These are phyloP conservation scores for Rhyacophila evoluta DNA, from an alignment of 2,888 invertebrate species.

Conservation along the genomic window DNA sequence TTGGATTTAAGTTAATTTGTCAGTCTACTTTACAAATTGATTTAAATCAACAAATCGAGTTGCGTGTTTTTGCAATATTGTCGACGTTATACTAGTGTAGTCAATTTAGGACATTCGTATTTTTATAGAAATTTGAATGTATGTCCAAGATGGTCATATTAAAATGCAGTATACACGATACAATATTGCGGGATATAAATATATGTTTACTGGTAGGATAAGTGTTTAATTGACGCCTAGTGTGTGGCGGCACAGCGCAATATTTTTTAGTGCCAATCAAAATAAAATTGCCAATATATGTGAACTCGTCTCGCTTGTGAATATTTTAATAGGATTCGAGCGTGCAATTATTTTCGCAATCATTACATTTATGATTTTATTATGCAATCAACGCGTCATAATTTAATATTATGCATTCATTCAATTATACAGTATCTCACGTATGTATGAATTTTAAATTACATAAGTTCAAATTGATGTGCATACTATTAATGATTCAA, in stretches of 20 bases:
- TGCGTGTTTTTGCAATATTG: no score
- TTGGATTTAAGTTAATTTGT: no score
- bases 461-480: no score
- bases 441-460: no score
- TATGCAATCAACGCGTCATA: neutral
- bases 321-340: neutral
- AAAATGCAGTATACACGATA: constrained; percentile 33
- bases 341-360: constrained; percentile 10
- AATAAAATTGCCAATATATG: constrained; percentile 15
- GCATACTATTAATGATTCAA: no score
- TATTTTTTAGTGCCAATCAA: constrained; percentile 16
- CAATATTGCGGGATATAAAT: constrained; percentile 34
- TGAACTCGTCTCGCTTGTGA: neutral
- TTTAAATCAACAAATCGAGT: no score
- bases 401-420: neutral
- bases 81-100: no score
- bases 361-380: neutral
- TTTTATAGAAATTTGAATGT: neutral
- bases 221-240: constrained; percentile 36
- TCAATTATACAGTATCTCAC: no score
- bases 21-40: no score
- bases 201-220: constrained; percentile 37
- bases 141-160: constrained; percentile 8
- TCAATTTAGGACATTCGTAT: no score
- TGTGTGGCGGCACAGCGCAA: neutral